Base-by-base conservation (phyloP, 2,797 vertebrate species). In the Notolabrus celidotus region DNA sequence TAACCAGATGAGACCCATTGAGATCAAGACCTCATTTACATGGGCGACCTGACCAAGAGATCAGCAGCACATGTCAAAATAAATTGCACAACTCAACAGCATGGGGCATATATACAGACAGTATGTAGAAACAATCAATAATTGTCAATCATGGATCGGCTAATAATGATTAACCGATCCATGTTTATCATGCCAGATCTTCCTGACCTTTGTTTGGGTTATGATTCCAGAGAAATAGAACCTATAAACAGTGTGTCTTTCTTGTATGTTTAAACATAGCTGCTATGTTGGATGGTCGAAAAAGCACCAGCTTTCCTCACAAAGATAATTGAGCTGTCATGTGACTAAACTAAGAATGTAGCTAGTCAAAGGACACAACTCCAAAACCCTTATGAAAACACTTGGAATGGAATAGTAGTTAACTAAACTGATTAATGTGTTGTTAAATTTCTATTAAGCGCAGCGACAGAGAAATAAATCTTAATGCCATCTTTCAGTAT, bases 371-470 rank as follows among this genome's bases (percentile, higher is more conserved):
- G 11, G 19, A 51, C 49, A 67, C 22, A 49, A 56, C 55, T 67
- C 60, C 42, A 14, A 66, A 68, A 70, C 19, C 33, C 42, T 71
- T 3, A 22, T 62, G 59, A 71, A 65, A 84, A 81, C 46, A 46
- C 56, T 33, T 14, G 5, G 39, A 62, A 49, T 64, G 75, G 12
- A 74, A 66, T 73, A 74, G 23, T 22, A 25, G 67, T 76, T 82
- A 80, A 85, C 70, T 71, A 77, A 84, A 78, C 33, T 79, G 72
- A 85, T 83, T 80, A 83, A 87, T 89, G 72, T 82, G 68, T 77
- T 86, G 70, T 83, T 90, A 58, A 70, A 82, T 82, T 82, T 77
- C 57, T 38, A 51, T 43, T 1, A 38, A 66, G 50, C 68, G 67
- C 59, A 61, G 74, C 79, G 76, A 84, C 75, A 74, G 74, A 49